These are phyloP conservation scores for Mesoligia furuncula DNA, from an alignment of 2,888 invertebrate species.

Conservation along the genomic window DNA sequence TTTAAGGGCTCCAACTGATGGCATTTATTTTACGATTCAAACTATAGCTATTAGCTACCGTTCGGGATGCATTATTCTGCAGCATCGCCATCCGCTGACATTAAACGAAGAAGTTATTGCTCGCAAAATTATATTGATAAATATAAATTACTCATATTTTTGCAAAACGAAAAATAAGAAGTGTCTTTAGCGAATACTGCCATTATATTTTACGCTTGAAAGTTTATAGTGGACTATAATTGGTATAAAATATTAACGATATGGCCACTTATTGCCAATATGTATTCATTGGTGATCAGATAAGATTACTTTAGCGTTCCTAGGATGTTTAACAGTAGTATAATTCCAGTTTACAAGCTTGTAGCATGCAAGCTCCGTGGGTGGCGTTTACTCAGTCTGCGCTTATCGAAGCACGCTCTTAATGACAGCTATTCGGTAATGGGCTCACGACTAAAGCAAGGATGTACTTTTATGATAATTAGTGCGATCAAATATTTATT, in stretches of 20 bases:
- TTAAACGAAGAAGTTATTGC: conserved; percentile 43
- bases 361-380: conserved; percentile 77
- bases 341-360: conserved; percentile 79
- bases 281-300: conserved; percentile 79
- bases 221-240: conserved; percentile 59
- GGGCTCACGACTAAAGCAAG: conserved; percentile 80
- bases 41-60: conserved; percentile 42
- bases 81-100: conserved; percentile 16
- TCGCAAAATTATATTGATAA: conserved; percentile 34
- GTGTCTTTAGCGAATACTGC: conserved; percentile 42
- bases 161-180: conserved; percentile 45
- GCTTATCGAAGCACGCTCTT: conserved; percentile 80
- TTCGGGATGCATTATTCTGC: conserved; percentile 17
- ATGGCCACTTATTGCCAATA: conserved; percentile 77
- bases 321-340: conserved; percentile 78
- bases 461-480: conserved; percentile 88
- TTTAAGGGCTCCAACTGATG: conserved; percentile 35
- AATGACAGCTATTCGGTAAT: conserved; percentile 88
- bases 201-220: conserved; percentile 54
- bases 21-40: conserved; percentile 53
- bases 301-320: conserved; percentile 76
- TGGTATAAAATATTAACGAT: conserved; percentile 75
- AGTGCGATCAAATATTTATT: conserved; percentile 87
- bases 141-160: conserved; percentile 42
- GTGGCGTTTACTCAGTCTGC: conserved; percentile 79